Base-by-base conservation (phyloP, 2,888 invertebrate genomes). In the Megalurothrips usitatus region DNA sequence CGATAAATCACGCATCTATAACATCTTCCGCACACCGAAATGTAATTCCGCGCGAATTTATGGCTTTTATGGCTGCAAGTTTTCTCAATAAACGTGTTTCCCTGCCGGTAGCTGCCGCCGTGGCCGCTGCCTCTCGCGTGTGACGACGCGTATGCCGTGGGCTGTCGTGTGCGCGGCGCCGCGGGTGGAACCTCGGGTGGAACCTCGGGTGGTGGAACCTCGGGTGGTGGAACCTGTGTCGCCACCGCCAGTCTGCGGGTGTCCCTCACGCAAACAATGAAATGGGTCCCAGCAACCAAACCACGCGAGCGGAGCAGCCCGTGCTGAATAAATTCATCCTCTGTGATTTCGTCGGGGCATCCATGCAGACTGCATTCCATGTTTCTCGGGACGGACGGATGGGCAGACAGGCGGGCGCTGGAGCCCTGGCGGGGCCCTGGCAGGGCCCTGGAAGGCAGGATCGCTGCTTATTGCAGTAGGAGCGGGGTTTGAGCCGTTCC, bases 31-130 rank as follows among this genome's bases (percentile, higher is more conserved):
- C 34, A 6, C 23, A 26, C 68, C 26, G 68, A 75, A 23, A 75
- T 26, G 68, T 75, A 75, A 75, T 75, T 26, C 68, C 68, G 26
- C 68, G 26, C 68, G 26, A 75, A 75, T 75, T 75, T 75, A 75
- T 75, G 68, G 68, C 68, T 23, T 75, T 75, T 75, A 75, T 75
- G 68, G 68, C 68, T 75, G 68, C 68, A 75, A 75, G 68, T 75
- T 75, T 75, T 75, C 68, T 75, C 68, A 75, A 75, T 75, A 75
- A 75, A 75, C 68, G 68, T 26, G 68, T 75, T 1, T 75, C 68
- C 68, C 12, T 26, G 68, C 12, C 9, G 68, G 11, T 75, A n/a
- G 23, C 26, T 19, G 23, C 68, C 23, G 23, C 68, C 23, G n/a
- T 9, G 68, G 68, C 0, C 23, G 23, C 68, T 23, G 23, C 68